Conservation (phyloP, 2,888 invertebrate species). For the Hanleya hanleyi region DNA sequence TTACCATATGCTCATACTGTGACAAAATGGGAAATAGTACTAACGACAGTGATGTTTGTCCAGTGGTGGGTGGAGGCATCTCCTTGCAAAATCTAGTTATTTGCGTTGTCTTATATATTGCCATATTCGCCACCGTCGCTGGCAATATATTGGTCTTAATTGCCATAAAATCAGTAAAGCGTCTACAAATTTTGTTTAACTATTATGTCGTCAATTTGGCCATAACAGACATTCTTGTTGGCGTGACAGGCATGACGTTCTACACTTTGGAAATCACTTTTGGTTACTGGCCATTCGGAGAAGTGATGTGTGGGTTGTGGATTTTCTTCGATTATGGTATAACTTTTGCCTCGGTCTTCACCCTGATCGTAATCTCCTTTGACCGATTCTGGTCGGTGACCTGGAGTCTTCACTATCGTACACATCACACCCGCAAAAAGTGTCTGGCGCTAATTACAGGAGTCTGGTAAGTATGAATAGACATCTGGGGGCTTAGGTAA, state of each 20-base stretch:
- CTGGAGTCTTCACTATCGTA: conserved; percentile 55
- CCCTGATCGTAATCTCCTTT: conserved; percentile 66
- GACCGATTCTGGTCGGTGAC: conserved; percentile 65
- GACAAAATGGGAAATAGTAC: too few relatives aligned
- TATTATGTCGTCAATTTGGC: conserved; percentile 57
- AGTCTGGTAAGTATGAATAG: conserved; percentile 62
- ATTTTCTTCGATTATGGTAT: conserved; percentile 72
- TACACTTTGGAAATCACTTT: conserved; percentile 65
- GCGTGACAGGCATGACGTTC: conserved; percentile 68
- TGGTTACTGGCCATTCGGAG: conserved; percentile 70
- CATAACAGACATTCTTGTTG: conserved; percentile 66
- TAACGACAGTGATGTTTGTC: too few relatives aligned
- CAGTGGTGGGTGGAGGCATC: too few relatives aligned
- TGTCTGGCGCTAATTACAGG: conserved; percentile 38
- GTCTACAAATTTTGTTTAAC: conserved; percentile 69
- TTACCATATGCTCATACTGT: too few relatives aligned
- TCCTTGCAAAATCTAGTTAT: conserved; percentile 27
- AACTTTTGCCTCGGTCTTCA: conserved; percentile 72
- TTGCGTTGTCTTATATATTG: conserved; percentile 45
- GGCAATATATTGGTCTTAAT: conserved; percentile 69
- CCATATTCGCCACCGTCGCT: conserved; percentile 52
- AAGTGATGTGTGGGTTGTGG: conserved; percentile 69
- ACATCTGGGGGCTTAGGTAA: too few relatives aligned
- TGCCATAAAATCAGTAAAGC: conserved; percentile 62
- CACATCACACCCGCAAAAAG: conserved; percentile 51